phyloP scores from a whole-genome alignment of 2,888 invertebrate genomes.

The Nasonovia ribisnigri region DNA sequence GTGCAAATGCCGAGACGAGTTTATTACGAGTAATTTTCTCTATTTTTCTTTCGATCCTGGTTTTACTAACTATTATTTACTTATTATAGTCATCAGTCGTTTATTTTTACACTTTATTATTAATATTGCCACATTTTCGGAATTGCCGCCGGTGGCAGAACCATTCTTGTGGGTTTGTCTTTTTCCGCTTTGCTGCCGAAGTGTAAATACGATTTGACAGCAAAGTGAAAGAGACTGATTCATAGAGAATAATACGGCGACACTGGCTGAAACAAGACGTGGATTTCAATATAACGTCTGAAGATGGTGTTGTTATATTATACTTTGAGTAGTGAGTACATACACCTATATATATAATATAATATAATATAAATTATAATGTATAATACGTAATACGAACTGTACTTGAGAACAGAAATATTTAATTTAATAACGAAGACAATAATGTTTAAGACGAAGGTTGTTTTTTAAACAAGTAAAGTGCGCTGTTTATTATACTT shows the following conservation, averaged over 20 bases:
- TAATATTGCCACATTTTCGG: background rate
- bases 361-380: background rate
- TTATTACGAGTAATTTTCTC: background rate
- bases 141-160: background rate
- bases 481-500: background rate
- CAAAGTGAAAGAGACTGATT: conserved; percentile 75
- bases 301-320: conserved; percentile 1
- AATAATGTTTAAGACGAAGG: background rate
- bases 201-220: conserved; percentile 72
- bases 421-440: background rate
- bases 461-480: background rate
- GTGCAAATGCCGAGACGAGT: background rate
- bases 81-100: background rate
- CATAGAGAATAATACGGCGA: conserved; percentile 58
- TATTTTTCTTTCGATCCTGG: background rate
- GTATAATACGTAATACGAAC: background rate
- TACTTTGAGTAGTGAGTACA: background rate
- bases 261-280: background rate
- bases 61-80: background rate
- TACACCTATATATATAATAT: background rate
- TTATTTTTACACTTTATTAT: background rate
- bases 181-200: conserved; percentile 78
- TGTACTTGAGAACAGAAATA: background rate
- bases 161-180: conserved; percentile 74
- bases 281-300: background rate